A percentile compares a stretch with the other conserved stretches of the same genome.
Conservation (phyloP, 2,113 vertebrate species). For the Arizona elegans region DNA sequence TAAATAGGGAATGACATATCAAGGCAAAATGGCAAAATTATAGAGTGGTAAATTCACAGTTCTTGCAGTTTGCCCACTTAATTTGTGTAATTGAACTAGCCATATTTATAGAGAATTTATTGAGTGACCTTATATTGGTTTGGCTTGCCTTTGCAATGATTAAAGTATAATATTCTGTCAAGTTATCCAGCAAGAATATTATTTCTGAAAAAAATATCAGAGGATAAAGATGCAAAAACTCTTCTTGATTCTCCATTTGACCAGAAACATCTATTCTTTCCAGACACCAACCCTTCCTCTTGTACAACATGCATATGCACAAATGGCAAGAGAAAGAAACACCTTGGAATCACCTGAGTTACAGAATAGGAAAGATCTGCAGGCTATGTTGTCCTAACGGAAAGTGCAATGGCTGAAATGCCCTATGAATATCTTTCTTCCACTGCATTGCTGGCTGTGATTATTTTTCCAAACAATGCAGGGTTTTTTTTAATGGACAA, state of each 20-base stretch:
- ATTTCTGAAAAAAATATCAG: not conserved
- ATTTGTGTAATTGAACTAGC: not conserved
- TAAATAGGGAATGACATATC: not conserved
- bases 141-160: not conserved
- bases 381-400: not conserved
- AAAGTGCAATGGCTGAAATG: not conserved
- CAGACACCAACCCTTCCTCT: no score
- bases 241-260: not conserved
- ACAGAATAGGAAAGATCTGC: slow-evolving; percentile 4
- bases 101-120: not conserved
- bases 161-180: not conserved
- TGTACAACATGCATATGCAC: not conserved
- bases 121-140: not conserved
- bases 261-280: not conserved
- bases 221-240: not conserved
- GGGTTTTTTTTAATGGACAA: slow-evolving; percentile 17
- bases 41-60: not conserved
- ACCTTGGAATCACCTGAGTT: not conserved
- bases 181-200: not conserved
- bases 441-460: not conserved
- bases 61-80: not conserved
- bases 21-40: not conserved
- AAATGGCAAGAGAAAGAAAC: not conserved
- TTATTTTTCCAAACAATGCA: slow-evolving; percentile 12
- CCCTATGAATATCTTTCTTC: slow-evolving; percentile 7